Evolutionary conservation across 1,140 invertebrate species (phyloP).

Genomic region (Steinernema feltiae): DNA sequence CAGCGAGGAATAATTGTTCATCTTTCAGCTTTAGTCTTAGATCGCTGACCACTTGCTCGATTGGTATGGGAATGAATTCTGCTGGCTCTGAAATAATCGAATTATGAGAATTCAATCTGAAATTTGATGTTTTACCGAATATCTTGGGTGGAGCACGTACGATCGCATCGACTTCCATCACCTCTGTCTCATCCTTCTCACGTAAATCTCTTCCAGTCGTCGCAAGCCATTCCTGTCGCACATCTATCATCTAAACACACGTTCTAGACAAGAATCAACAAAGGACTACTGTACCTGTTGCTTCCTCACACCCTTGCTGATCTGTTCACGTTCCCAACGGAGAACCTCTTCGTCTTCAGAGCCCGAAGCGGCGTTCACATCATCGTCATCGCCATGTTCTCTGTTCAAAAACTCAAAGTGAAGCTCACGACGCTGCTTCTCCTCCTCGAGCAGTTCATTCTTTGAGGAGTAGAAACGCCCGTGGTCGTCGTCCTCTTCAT

Average conservation of each 20-base stretch:
- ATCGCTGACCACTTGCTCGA: slow-evolving; percentile 29
- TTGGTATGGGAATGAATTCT: slow-evolving; percentile 16
- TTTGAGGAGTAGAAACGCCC: neutral
- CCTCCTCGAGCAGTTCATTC: neutral
- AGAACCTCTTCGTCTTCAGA: slow-evolving; percentile 3
- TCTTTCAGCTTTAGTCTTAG: slow-evolving; percentile 26
- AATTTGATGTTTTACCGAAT: too few species aligned
- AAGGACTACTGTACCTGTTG: too few species aligned
- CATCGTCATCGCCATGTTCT: neutral
- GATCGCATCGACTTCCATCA: slow-evolving; percentile 20
- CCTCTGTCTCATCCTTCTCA: slow-evolving; percentile 16
- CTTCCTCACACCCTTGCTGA: slow-evolving; percentile 30
- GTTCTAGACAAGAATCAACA: too few species aligned
- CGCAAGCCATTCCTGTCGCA: neutral
- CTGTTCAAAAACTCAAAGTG: neutral
- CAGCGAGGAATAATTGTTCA: slow-evolving; percentile 26
- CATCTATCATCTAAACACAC: slow-evolving; percentile 8
- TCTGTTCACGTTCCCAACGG: slow-evolving; percentile 36
- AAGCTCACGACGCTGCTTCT: neutral
- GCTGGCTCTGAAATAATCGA: slow-evolving; percentile 22
- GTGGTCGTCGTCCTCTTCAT: neutral
- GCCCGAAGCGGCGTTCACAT: neutral
- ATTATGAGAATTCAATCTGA: too few species aligned
- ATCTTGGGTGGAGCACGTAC: neutral
- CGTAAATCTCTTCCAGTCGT: neutral